A percentile compares a stretch with the other conserved stretches of the same genome.
Evolutionary conservation across 1,140 invertebrate species (phyloP).

Genomic region (Steinernema feltiae): DNA sequence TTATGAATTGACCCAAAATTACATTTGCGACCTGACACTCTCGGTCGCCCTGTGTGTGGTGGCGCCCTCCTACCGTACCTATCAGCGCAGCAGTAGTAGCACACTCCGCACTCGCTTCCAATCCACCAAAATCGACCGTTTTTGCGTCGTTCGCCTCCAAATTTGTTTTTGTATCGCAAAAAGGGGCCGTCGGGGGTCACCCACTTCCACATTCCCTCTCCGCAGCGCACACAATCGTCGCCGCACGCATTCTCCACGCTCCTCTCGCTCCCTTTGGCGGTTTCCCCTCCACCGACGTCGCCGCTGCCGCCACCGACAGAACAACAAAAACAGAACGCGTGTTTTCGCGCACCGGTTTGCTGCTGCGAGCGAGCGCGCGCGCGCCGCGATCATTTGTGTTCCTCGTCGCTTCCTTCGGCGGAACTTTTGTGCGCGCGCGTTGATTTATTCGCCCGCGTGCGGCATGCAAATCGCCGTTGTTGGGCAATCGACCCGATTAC

Average conservation of each 20-base stretch:
- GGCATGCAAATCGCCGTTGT: too few relatives aligned
- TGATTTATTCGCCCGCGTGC: neutral
- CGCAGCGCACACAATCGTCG: neutral
- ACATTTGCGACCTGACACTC: too few relatives aligned
- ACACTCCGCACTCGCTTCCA: too few relatives aligned
- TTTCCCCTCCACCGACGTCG: too few relatives aligned
- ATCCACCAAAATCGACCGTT: neutral
- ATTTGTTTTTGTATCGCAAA: neutral
- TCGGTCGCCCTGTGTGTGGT: too few relatives aligned
- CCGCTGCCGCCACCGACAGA: neutral
- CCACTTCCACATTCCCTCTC: neutral
- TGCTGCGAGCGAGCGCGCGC: neutral
- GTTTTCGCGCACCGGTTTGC: neutral
- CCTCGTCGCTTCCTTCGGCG: neutral
- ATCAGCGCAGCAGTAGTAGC: too few relatives aligned
- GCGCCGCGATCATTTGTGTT: neutral
- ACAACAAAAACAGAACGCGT: neutral
- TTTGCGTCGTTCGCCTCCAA: neutral
- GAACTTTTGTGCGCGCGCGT: neutral
- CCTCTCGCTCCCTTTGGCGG: neutral
- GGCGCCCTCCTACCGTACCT: too few relatives aligned
- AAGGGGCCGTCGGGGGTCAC: neutral
- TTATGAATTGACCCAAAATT: too few relatives aligned
- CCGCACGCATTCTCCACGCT: neutral
- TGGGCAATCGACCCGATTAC: too few relatives aligned